Conservation (phyloP, 2,888 invertebrate species). For the Drosophila algonquin region DNA sequence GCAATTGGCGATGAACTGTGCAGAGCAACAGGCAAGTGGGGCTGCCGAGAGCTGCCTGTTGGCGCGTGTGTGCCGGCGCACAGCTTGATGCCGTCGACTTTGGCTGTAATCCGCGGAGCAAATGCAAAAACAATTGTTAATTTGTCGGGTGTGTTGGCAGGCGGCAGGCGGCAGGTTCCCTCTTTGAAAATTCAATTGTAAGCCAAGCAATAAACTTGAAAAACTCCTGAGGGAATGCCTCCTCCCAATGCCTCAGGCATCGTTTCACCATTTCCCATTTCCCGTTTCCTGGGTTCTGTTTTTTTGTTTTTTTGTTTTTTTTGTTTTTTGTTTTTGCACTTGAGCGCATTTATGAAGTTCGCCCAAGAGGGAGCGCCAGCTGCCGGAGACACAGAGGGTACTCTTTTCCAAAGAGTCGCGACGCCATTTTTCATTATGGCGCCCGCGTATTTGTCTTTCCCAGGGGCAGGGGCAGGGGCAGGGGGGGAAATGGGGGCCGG, state of each 20-base stretch:
- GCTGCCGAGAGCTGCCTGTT: constrained; percentile 9
- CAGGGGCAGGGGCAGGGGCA: constrained; percentile 31
- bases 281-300: constrained; percentile 1
- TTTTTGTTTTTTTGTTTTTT: constrained; percentile 34
- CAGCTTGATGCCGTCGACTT: constrained; percentile 20
- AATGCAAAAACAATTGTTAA: constrained; percentile 41
- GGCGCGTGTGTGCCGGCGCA: constrained; percentile 7
- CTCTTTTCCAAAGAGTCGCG: constrained; percentile 47
- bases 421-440: constrained; percentile 71
- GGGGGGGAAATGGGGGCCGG: neutral
- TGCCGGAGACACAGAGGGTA: constrained; percentile 30
- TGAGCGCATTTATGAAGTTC: constrained; percentile 62
- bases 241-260: neutral
- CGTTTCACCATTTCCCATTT: neutral
- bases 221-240: constrained; percentile 17
- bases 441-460: constrained; percentile 66
- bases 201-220: constrained; percentile 24
- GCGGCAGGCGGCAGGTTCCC: neutral
- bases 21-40: constrained; percentile 58
- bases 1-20: constrained; percentile 53
- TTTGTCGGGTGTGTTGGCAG: constrained; percentile 39
- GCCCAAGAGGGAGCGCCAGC: constrained; percentile 35
- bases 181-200: constrained; percentile 50
- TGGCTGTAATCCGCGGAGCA: constrained; percentile 24
- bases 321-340: constrained; percentile 38